Evolutionary conservation across 2,888 invertebrate species (phyloP).

Genomic region (Drosophila kokeensis): DNA sequence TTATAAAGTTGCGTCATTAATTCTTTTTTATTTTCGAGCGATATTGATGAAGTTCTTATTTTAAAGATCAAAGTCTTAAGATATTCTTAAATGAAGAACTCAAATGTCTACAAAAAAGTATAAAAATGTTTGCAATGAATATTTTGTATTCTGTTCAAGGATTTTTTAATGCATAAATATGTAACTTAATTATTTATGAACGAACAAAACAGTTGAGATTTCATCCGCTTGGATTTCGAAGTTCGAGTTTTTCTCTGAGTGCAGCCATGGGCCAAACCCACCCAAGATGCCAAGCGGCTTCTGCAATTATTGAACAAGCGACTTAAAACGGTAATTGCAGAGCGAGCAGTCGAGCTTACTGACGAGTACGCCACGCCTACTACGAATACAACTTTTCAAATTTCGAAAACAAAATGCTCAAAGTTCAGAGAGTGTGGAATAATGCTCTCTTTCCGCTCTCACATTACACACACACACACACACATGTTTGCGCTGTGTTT

Average conservation of each 20-base stretch:
- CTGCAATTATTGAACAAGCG: slow-evolving; percentile 13
- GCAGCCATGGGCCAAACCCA: not conserved
- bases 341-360: not conserved
- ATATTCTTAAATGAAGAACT: too few species aligned
- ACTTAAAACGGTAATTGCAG: slow-evolving; percentile 2
- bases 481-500: not conserved
- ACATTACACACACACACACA: not conserved
- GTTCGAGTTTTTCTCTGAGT: slow-evolving; percentile 1
- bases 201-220: not conserved
- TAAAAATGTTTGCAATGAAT: too few species aligned
- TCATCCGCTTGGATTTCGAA: not conserved
- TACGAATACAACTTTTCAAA: not conserved
- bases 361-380: not conserved
- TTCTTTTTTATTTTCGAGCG: too few species aligned
- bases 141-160: too few species aligned
- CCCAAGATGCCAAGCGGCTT: not conserved
- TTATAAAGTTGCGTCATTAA: too few species aligned
- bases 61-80: too few species aligned
- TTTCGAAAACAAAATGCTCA: slow-evolving; percentile 1
- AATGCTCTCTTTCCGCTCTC: slow-evolving; percentile 6
- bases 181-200: not conserved
- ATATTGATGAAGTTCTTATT: too few species aligned
- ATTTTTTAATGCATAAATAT: not conserved
- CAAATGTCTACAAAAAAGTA: too few species aligned
- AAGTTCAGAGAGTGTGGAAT: not conserved